Conservation (phyloP, 2,797 vertebrate genomes). For the Eurystomus glaucurus region DNA sequence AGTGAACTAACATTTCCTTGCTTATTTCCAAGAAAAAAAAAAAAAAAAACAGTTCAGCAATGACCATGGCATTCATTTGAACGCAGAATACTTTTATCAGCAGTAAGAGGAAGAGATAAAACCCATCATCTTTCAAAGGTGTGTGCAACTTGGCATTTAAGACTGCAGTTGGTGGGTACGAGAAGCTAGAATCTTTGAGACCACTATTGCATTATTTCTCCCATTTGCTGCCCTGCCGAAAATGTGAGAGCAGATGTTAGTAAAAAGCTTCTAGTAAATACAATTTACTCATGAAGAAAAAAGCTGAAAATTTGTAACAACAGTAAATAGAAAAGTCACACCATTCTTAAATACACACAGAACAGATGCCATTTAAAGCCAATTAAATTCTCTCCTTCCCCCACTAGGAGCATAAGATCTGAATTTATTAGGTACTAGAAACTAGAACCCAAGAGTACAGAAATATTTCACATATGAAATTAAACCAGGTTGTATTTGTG, state of each 20-base stretch:
- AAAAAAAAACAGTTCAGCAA: background rate
- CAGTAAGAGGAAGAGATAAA: background rate
- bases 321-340: background rate
- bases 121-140: background rate
- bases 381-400: background rate
- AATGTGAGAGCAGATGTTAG: background rate
- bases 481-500: background rate
- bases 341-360: background rate
- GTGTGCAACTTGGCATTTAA: background rate
- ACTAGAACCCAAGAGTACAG: background rate
- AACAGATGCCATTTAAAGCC: background rate
- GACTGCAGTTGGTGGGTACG: background rate
- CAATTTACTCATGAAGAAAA: background rate
- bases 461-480: background rate
- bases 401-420: background rate
- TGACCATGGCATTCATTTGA: fast-evolving
- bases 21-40: background rate
- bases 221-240: background rate
- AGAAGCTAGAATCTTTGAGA: background rate
- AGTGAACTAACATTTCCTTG: background rate
- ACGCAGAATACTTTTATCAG: background rate
- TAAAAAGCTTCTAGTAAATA: background rate
- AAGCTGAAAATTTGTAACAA: background rate
- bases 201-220: background rate
- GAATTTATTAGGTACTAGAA: background rate